Percentiles rank a stretch among this genome's conserved stretches.
These are phyloP conservation scores for Whitmania pigra DNA, from an alignment of 1,140 invertebrate species.

Conservation along the genomic window DNA sequence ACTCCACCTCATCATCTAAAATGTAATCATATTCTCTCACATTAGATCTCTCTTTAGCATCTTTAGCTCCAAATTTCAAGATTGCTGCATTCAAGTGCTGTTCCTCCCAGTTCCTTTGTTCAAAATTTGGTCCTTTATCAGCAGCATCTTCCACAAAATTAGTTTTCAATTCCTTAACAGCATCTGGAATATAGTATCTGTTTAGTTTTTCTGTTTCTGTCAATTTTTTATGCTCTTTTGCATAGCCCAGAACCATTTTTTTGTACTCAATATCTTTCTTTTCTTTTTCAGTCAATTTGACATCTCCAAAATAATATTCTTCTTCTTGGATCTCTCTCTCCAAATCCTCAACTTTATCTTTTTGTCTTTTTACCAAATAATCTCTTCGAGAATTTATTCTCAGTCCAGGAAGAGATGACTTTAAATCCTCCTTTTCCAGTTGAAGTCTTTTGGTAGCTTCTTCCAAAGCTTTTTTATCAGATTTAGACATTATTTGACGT, in stretches of 20 bases:
- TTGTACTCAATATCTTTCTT: slow-evolving; percentile 72
- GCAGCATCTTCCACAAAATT: slow-evolving; percentile 72
- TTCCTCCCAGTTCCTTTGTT: slow-evolving; percentile 95
- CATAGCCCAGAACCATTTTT: slow-evolving; percentile 73
- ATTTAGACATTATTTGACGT: slow-evolving; percentile 55
- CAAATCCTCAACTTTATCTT: slow-evolving; percentile 87
- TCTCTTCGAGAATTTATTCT: slow-evolving; percentile 77
- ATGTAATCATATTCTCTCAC: slow-evolving; percentile 78
- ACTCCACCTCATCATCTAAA: slow-evolving; percentile 88
- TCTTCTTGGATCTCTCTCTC: slow-evolving; percentile 91
- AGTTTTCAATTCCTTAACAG: slow-evolving; percentile 43
- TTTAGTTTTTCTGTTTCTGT: slow-evolving; percentile 78
- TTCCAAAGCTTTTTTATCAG: slow-evolving; percentile 65
- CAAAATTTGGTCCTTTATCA: slow-evolving; percentile 73
- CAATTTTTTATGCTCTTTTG: slow-evolving; percentile 88
- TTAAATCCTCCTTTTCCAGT: slow-evolving; percentile 57
- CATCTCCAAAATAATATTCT: slow-evolving; percentile 81
- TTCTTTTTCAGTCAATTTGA: slow-evolving; percentile 71
- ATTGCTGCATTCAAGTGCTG: slow-evolving; percentile 87
- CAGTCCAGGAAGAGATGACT: slow-evolving; percentile 72
- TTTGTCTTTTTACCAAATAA: slow-evolving; percentile 88
- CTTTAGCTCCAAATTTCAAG: slow-evolving; percentile 81
- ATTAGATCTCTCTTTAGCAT: slow-evolving; percentile 52
- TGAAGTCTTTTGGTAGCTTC: slow-evolving; percentile 84
- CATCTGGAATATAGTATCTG: slow-evolving; percentile 38